Base-by-base conservation (phyloP, 2,113 vertebrate genomes). In the Poicephalus meyeri region DNA sequence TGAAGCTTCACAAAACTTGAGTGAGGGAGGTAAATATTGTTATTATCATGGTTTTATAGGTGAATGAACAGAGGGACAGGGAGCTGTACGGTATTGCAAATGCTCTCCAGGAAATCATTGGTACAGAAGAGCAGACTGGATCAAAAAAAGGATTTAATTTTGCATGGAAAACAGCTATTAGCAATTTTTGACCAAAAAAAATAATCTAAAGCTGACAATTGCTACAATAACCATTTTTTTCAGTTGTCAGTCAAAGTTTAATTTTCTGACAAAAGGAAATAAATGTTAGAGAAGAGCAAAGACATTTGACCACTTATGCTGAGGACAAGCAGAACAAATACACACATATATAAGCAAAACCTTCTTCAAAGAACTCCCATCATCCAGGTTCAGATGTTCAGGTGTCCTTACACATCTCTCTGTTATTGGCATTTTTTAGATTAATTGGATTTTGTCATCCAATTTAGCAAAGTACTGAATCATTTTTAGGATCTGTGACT, bases 1-100 rank as follows among this genome's bases (percentile, higher is more conserved):
- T 69, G 76, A 95, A 91, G 61, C 72, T 77, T 91, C 95, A 91
- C 68, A 77, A 65, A 74, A 83, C 47, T 69, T 68, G 44, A 91
- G 64, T 49, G 42, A 94, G 49, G 25, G 47, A 82, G 56, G 61
- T 94, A 91, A 91, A 89, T 86, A 83, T 64, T 91, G 49, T 81
- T 89, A 77, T 84, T 84, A 80, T 16, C 33, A 16, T 72, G 47
- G 31, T 41, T 92, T 90, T 72, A 64, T 52, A 92, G 77, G 77
- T 73, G 61, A 64, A 28, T 68, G 47, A 89, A 44, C 8, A 28
- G 68, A 69, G 68, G 35, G 66, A 58, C 33, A 42, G 46, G 37
- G 61, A 76, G 17, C 16, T 68, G 17, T n/a, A 92, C 52, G 39
- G n/a, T 33, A 42, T 68, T 80, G 31, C 42, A 85, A 66, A 65